A percentile compares a stretch with the other conserved stretches of the same genome.
phyloP scores from a whole-genome alignment of 2,797 vertebrate species.

The Microctenopoma lineatum region DNA sequence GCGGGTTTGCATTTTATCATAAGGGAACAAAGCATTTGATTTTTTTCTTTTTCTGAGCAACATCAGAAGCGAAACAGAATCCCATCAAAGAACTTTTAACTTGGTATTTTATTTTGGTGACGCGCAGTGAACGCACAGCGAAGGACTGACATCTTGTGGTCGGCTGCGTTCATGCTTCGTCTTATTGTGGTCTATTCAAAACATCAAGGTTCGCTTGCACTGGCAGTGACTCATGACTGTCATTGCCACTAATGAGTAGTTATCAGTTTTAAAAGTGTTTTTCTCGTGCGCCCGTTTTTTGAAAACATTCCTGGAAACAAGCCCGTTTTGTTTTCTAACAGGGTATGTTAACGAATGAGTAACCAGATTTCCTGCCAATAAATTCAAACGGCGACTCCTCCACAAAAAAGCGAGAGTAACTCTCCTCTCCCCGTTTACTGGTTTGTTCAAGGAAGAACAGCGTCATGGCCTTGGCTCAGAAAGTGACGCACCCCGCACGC shows the following conservation, averaged over 20 bases:
- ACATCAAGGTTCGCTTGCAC: neutral
- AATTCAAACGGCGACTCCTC: neutral
- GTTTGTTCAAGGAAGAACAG: conserved; percentile 52
- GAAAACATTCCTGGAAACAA: neutral
- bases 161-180: neutral
- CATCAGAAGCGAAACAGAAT: neutral
- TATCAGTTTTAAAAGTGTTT: neutral
- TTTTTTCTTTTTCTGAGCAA: neutral
- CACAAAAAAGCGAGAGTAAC: neutral
- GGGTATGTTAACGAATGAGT: neutral
- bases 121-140: neutral
- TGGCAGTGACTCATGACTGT: neutral
- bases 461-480: conserved; percentile 67
- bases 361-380: conserved; percentile 1
- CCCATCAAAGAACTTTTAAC: neutral
- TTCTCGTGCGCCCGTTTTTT: neutral
- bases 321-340: neutral
- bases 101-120: conserved; percentile 2
- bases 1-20: neutral
- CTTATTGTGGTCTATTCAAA: neutral
- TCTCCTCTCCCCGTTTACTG: neutral
- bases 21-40: neutral
- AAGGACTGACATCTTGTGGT: conserved; percentile 47
- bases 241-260: neutral
- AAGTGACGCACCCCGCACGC: conserved; percentile 50